phyloP scores from a whole-genome alignment of 2,797 vertebrate genomes.

The Pseudotriccus pelzelni region DNA sequence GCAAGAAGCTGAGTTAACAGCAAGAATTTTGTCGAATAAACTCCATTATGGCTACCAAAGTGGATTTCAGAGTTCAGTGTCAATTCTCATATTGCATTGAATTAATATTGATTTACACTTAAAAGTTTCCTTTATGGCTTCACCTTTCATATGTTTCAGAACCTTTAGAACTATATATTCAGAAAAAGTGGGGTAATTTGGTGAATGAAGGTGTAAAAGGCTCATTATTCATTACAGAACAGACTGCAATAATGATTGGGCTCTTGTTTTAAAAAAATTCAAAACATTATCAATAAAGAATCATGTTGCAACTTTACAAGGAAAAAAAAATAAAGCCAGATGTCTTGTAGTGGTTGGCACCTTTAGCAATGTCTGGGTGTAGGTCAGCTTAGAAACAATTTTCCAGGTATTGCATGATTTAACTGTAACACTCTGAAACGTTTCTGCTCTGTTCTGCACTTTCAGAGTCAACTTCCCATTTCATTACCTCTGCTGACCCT shows the following conservation, averaged over 20 bases:
- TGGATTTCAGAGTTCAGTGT: not conserved
- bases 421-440: not conserved
- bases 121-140: not conserved
- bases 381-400: not conserved
- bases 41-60: not conserved
- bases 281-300: not conserved
- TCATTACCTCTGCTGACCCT: not conserved
- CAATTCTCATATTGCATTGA: not conserved
- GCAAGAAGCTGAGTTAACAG: not conserved
- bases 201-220: not conserved
- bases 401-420: not conserved
- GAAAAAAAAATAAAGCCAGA: not conserved
- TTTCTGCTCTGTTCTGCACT: not conserved
- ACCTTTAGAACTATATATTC: not conserved
- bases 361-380: not conserved
- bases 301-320: not conserved
- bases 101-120: not conserved
- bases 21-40: not conserved
- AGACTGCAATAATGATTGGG: not conserved
- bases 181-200: not conserved
- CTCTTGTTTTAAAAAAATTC: not conserved
- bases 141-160: not conserved
- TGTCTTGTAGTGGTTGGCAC: not conserved
- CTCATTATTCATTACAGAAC: not conserved
- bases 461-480: not conserved